phyloP scores from a whole-genome alignment of 2,797 vertebrate species.

The Cossypha polioptera region DNA sequence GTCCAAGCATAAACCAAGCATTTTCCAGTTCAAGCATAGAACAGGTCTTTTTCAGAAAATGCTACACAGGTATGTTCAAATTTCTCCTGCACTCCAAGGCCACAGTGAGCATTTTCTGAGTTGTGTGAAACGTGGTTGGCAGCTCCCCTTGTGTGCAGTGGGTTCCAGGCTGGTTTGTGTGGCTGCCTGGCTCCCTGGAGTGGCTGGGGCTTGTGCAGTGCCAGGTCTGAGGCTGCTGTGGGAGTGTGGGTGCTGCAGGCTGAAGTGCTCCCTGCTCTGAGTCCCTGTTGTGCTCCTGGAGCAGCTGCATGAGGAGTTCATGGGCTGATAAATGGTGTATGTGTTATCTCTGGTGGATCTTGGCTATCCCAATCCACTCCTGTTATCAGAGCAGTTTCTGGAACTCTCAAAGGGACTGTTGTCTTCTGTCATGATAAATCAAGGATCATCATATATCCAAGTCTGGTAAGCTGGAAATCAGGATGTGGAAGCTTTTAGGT shows the following conservation, averaged over 20 bases:
- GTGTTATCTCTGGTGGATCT: not conserved
- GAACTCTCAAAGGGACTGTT: not conserved
- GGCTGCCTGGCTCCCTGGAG: not conserved
- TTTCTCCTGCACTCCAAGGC: not conserved
- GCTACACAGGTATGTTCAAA: rapidly evolving
- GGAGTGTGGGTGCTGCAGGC: rapidly evolving
- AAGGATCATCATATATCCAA: not conserved
- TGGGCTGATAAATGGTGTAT: not conserved
- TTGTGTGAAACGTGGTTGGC: rapidly evolving
- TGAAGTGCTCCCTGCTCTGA: not conserved
- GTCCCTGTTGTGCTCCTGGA: not conserved
- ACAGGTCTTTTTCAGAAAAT: not conserved
- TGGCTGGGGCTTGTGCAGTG: not conserved
- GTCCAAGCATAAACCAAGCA: not conserved
- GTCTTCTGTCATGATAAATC: not conserved
- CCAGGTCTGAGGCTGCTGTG: rapidly evolving
- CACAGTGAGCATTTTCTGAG: not conserved
- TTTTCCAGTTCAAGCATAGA: not conserved
- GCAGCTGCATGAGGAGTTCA: not conserved
- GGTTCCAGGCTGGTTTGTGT: not conserved
- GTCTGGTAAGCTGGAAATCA: not conserved
- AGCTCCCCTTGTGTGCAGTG: not conserved
- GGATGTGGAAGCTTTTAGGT: not conserved
- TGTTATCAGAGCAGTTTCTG: not conserved
- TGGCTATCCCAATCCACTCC: not conserved